Base-by-base conservation (phyloP, 2,888 invertebrate genomes). In the Pterobdella sp. region DNA sequence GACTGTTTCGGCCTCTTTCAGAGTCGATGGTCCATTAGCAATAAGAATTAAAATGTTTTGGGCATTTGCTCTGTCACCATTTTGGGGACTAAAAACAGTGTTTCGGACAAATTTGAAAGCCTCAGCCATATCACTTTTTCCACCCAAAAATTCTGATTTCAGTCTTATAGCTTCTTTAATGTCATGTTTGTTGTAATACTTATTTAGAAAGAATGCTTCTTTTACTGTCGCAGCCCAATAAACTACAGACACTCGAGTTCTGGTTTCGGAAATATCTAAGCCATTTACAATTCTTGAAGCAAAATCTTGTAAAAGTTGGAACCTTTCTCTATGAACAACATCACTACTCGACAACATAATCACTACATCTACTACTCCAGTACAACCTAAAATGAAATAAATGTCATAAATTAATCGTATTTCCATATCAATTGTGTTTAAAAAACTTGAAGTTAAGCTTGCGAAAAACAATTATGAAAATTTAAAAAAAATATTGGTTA, bases 111-210 rank as follows among this genome's bases (percentile, higher is more conserved):
- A 22, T 0, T 76, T 75, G 0, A 82, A 75, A 18, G 79, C 81
- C 69, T 78, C 80, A 0, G 80, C 80, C 2, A 81, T 82, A 74
- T 81, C 81, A 26, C 80, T 82, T 49, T 80, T 79, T 56, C 81
- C 81, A 56, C 78, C 80, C 1, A 77, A 77, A 79, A 80, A 75
- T 37, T 72, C 64, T 1, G 78, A 78, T 1, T 80, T 80, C 1
- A 76, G 74, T 35, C 79, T 79, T 35, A 82, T 79, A 29, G 81
- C 82, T 64, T 77, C 75, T 31, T 79, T 75, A 0, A 81, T 76
- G 31, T 77, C 80, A 2, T 75, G 73, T 56, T 79, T 80, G 14
- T 72, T 80, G 4, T 29, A 63, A 75, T 79, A 79, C 22, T 75
- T 69, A 75, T 80, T 80, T 49, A 82, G 76, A 14, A 80, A 76